These are phyloP conservation scores for Rhynchotus rufescens DNA, from an alignment of 2,797 vertebrate species.

Conservation along the genomic window DNA sequence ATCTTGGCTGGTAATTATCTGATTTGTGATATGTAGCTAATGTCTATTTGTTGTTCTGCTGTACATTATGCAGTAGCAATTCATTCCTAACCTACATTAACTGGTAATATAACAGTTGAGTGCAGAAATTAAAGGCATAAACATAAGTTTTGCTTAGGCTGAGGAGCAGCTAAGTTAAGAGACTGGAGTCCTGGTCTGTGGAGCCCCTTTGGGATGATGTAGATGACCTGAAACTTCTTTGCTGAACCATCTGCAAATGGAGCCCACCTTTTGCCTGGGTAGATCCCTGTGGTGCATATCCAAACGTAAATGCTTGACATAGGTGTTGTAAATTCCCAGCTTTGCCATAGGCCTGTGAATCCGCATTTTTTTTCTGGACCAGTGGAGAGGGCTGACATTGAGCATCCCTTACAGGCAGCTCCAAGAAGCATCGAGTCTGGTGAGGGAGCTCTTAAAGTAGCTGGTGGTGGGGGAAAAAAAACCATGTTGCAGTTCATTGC, in stretches of 20 bases:
- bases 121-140: slow-evolving; percentile 27
- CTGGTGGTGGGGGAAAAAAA: background rate
- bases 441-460: background rate
- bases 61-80: slow-evolving; percentile 42
- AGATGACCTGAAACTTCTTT: background rate
- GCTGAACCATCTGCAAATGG: background rate
- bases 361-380: background rate
- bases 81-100: slow-evolving; percentile 46
- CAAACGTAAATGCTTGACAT: no score
- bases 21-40: slow-evolving; percentile 67
- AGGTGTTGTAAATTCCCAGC: background rate
- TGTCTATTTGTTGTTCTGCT: slow-evolving; percentile 50
- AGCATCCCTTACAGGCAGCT: background rate
- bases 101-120: background rate
- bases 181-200: background rate
- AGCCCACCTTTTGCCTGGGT: background rate
- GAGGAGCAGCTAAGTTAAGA: background rate
- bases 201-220: background rate
- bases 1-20: slow-evolving; percentile 51
- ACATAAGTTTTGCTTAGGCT: background rate
- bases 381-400: no score
- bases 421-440: background rate
- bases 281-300: background rate
- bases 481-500: background rate
- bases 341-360: background rate